Evolutionary conservation across 2,888 invertebrate genomes (phyloP).

Genomic region (Mechanitis mazaeus): DNA sequence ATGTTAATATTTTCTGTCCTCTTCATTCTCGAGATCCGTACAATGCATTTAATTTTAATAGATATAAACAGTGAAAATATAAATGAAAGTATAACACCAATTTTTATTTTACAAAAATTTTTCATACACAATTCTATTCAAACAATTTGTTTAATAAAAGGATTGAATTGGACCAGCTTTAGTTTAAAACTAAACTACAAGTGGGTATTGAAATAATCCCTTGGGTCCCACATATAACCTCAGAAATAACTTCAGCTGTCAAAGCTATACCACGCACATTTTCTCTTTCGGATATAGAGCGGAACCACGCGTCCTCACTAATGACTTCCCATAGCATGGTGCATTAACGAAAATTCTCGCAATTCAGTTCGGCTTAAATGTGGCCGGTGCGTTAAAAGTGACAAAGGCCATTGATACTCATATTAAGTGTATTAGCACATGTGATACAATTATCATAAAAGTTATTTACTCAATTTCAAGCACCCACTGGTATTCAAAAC

Average conservation of each 20-base stretch:
- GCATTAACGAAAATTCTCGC: slow-evolving; percentile 1
- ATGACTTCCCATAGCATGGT: neutral
- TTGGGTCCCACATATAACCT: neutral
- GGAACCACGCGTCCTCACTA: slow-evolving; percentile 3
- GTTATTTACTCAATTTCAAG: too few relatives aligned
- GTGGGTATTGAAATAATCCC: neutral
- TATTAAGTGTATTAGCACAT: too few relatives aligned
- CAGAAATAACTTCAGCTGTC: neutral
- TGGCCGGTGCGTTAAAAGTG: too few relatives aligned
- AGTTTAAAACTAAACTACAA: neutral
- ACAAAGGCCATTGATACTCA: too few relatives aligned
- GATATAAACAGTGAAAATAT: slow-evolving; percentile 28
- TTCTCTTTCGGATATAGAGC: slow-evolving; percentile 5
- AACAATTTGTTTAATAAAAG: too few relatives aligned
- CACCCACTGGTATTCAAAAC: too few relatives aligned
- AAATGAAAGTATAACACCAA: too few relatives aligned
- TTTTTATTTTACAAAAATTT: too few relatives aligned
- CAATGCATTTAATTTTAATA: slow-evolving; percentile 54
- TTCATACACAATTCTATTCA: too few relatives aligned
- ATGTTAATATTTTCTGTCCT: slow-evolving; percentile 40
- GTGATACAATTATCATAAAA: too few relatives aligned
- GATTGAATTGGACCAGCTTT: too few relatives aligned
- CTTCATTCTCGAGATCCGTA: slow-evolving; percentile 39
- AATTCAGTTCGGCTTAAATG: neutral
- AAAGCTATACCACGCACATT: slow-evolving; percentile 1